A percentile compares a stretch with the other conserved stretches of the same genome.
Conservation (phyloP, 2,797 vertebrate species). For the Lepus townsendii region DNA sequence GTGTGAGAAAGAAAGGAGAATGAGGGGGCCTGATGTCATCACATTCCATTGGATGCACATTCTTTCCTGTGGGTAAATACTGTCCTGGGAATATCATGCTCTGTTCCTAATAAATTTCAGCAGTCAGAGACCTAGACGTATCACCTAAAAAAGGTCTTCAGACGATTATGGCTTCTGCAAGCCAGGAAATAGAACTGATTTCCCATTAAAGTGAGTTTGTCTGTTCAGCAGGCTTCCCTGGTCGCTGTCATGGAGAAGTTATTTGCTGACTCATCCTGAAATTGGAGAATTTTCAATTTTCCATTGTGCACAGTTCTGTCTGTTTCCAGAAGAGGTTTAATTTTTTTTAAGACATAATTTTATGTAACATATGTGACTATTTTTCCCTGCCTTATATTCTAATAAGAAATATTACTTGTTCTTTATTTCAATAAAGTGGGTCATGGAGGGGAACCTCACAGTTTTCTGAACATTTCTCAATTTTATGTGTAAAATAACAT, state of each 20-base stretch:
- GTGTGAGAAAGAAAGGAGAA: conserved; percentile 25
- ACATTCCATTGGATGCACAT: background rate
- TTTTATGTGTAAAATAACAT: background rate
- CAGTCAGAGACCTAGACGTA: background rate
- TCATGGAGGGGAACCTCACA: background rate
- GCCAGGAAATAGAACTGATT: conserved; percentile 33
- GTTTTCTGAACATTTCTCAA: background rate
- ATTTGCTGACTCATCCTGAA: conserved; percentile 76
- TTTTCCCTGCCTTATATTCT: conserved; percentile 59
- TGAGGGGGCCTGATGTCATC: conserved; percentile 51
- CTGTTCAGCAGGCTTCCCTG: background rate
- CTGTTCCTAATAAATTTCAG: conserved; percentile 63
- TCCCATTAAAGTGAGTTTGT: conserved; percentile 32
- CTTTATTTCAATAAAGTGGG: background rate
- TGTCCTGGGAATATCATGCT: conserved; percentile 52
- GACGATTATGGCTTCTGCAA: background rate
- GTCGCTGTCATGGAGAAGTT: conserved; percentile 16
- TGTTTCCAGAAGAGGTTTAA: conserved; percentile 54
- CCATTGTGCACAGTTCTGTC: conserved; percentile 49
- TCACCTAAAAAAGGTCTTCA: conserved; percentile 44
- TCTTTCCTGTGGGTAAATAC: conserved; percentile 52
- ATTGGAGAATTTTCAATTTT: conserved; percentile 75
- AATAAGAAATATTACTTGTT: conserved; percentile 49
- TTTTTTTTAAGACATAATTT: conserved; percentile 44
- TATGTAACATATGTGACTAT: conserved; percentile 58